Evolutionary conservation across 1,140 invertebrate species (phyloP).

Genomic region (Tribolium castaneum): DNA sequence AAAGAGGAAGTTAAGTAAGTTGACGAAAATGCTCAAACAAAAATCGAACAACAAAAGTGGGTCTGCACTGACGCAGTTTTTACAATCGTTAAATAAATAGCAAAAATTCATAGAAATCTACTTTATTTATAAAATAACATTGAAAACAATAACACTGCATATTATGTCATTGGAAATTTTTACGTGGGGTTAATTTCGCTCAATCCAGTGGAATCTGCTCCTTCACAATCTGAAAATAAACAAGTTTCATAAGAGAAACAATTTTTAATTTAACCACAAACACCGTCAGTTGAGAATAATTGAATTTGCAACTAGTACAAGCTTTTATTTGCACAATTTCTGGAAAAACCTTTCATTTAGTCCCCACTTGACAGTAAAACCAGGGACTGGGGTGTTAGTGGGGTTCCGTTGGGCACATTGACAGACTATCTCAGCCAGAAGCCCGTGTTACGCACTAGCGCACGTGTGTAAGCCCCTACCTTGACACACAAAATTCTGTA

Average conservation of each 20-base stretch:
- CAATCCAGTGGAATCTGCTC: constrained; percentile 72
- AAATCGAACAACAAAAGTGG: background rate
- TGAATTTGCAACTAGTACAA: too few relatives aligned
- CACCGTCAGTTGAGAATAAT: constrained; percentile 4
- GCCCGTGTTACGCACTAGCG: constrained; percentile 15
- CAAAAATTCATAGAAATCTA: constrained; percentile 36
- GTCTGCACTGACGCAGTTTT: constrained; percentile 24
- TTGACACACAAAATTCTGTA: constrained; percentile 77
- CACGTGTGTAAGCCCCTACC: constrained; percentile 64
- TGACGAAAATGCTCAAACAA: constrained; percentile 34
- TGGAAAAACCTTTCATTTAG: too few relatives aligned
- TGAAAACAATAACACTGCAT: constrained; percentile 38
- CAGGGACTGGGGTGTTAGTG: background rate
- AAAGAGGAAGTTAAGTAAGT: constrained; percentile 27
- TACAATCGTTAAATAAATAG: constrained; percentile 36
- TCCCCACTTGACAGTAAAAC: background rate
- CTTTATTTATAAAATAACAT: constrained; percentile 37
- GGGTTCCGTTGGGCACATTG: constrained; percentile 50
- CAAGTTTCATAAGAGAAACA: background rate
- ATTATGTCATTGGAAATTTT: constrained; percentile 43
- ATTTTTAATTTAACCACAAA: constrained; percentile 29
- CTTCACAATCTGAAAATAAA: constrained; percentile 69
- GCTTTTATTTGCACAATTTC: too few relatives aligned
- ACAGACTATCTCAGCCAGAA: constrained; percentile 46
- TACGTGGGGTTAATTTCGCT: constrained; percentile 45